Evolutionary conservation across 2,797 vertebrate genomes (phyloP), one percentile per base, ranked within the genome.

Genomic region (Sebastolobus alascanus): DNA sequence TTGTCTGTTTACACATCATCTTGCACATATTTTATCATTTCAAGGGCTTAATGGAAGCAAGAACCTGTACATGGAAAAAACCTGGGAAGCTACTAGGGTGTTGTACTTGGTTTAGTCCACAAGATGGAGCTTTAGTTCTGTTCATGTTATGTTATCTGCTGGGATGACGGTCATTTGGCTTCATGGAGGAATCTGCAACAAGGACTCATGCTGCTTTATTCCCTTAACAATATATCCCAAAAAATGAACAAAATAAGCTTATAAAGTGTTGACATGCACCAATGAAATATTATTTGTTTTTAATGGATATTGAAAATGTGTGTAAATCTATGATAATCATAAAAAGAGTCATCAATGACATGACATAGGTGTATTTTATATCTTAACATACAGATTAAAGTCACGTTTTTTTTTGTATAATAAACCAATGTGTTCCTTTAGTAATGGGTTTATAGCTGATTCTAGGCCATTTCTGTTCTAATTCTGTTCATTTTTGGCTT

Each of bases 81-180:
- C 43, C 18, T 13, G 5, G 8, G 31, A 33, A 59, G 43, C 37
- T 38, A 0, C 38, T 12, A 5, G 2, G 10, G 1, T 1, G 84
- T 67, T 77, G 46, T 91, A 6, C 65, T 75, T 14, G 6, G 33
- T 63, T 86, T 22, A 6, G 74, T 75, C 93, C 96, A 96, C 95
- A 90, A 96, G 96, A 95, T 96, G 95, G 96, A 52, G 95, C 95
- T 94, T 94, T 95, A 90, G 95, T 82, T 95, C 96, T 95, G 92
- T 79, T 92, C 84, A 89, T 93, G 63, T 86, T 85, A 40, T 61
- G 0, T 16, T 1, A 2, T 58, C 14, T 63, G 68, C 3, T 60
- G n/a, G 27, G 71, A 25, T n/a, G 55, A 59, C 0, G 4, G n/a
- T 77, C 31, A 27, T 50, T 22, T 68, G 43, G 20, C 40, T 68